Conservation (phyloP, 2,888 invertebrate species). For the Drosophila atripex region DNA sequence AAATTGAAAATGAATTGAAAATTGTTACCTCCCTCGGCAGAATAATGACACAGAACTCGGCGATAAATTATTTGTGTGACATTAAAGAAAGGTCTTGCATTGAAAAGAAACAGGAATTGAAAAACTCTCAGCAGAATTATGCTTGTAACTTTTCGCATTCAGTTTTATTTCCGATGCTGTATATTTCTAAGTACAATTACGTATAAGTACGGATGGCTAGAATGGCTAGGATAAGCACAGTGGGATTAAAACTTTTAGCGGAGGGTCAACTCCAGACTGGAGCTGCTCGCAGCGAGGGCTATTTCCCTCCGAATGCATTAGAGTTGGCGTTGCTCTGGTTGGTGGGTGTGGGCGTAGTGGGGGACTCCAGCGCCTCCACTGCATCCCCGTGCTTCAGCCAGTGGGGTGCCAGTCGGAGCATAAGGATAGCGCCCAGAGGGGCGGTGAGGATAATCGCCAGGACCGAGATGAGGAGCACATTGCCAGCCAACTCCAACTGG, state of each 20-base stretch:
- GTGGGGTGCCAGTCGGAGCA: slow-evolving; percentile 83
- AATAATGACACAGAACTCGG: neutral
- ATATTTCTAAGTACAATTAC: slow-evolving; percentile 39
- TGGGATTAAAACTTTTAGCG: slow-evolving; percentile 30
- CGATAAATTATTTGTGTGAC: slow-evolving; percentile 4
- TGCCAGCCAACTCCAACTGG: slow-evolving; percentile 81
- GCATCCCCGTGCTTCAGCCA: slow-evolving; percentile 78
- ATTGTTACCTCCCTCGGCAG: neutral
- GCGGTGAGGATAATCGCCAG: slow-evolving; percentile 86
- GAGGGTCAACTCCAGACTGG: neutral
- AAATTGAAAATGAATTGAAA: slow-evolving; percentile 19
- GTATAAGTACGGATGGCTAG: slow-evolving; percentile 29
- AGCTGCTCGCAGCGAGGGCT: neutral
- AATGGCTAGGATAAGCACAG: slow-evolving; percentile 4
- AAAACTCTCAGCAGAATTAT: neutral
- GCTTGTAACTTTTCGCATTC: slow-evolving; percentile 22
- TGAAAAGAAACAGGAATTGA: slow-evolving; percentile 7
- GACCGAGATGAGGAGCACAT: slow-evolving; percentile 85
- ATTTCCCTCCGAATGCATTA: slow-evolving; percentile 20
- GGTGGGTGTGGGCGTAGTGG: slow-evolving; percentile 19
- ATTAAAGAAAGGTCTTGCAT: neutral
- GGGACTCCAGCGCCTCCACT: slow-evolving; percentile 38
- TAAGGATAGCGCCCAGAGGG: slow-evolving; percentile 85
- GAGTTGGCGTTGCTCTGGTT: neutral
- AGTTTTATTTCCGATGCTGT: slow-evolving; percentile 19